These are phyloP conservation scores for Bungarus multicinctus DNA, from an alignment of 2,113 vertebrate species.

Conservation along the genomic window DNA sequence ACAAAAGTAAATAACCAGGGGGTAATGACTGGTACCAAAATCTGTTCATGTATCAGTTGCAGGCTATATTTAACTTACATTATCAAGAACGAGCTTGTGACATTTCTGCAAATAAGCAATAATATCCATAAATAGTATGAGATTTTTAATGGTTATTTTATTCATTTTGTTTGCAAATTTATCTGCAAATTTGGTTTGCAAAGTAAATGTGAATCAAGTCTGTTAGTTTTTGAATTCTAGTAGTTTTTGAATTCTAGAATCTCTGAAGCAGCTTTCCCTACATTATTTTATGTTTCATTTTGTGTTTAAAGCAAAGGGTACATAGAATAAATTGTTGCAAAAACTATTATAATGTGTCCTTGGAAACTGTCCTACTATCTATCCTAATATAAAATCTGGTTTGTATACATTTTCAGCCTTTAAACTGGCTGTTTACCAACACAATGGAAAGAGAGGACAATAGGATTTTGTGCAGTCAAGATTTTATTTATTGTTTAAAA, in stretches of 20 bases:
- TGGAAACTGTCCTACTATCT: neutral
- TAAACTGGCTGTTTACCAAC: neutral
- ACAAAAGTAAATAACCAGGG: constrained; percentile 43
- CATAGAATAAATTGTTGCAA: neutral
- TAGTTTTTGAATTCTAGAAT: neutral
- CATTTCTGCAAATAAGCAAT: constrained; percentile 41
- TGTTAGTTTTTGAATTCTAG: neutral
- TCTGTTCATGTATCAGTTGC: constrained; percentile 39
- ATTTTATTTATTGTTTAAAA: neutral
- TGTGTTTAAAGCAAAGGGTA: neutral
- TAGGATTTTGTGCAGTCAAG: neutral
- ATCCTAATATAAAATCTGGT: neutral
- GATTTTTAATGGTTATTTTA: constrained; percentile 27
- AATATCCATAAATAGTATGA: constrained; percentile 21
- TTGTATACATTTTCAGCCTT: neutral
- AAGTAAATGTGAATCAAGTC: neutral
- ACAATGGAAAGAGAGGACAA: neutral
- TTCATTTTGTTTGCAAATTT: constrained; percentile 34
- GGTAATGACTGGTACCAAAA: constrained; percentile 24
- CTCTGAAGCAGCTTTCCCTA: neutral
- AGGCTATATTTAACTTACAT: constrained; percentile 48
- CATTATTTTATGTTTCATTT: constrained; percentile 36
- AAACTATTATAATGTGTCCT: neutral
- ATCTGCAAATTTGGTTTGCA: neutral
- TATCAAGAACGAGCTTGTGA: constrained; percentile 48